Conservation (phyloP, 2,888 invertebrate species). For the Lissonota sp. region DNA sequence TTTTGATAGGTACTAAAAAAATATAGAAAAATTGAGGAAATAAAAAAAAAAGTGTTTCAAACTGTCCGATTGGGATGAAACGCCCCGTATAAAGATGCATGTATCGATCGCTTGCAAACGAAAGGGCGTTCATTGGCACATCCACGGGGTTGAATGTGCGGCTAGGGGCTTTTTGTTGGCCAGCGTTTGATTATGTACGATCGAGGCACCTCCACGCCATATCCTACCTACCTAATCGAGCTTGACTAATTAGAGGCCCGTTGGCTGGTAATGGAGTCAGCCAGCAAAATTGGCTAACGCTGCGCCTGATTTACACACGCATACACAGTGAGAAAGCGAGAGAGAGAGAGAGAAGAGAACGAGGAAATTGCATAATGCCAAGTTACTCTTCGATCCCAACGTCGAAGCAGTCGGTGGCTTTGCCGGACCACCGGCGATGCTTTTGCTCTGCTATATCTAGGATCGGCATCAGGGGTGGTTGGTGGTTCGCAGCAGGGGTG, state of each 20-base stretch:
- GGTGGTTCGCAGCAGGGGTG: constrained; percentile 45
- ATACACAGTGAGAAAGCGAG: constrained; percentile 61
- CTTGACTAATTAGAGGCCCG: constrained; percentile 81
- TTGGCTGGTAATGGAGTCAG: constrained; percentile 80
- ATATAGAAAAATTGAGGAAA: no score
- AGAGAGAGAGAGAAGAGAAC: constrained; percentile 35
- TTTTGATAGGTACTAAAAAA: no score
- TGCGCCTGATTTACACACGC: constrained; percentile 77
- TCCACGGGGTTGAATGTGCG: no score
- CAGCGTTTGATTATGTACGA: no score
- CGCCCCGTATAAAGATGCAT: no score
- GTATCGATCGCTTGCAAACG: no score
- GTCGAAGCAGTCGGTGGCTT: constrained; percentile 29
- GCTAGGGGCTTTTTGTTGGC: no score
- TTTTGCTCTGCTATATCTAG: not conserved
- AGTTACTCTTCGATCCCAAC: constrained; percentile 66
- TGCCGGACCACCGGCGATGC: constrained; percentile 47
- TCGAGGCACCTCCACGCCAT: constrained; percentile 47
- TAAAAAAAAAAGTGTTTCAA: no score
- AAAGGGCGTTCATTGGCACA: no score
- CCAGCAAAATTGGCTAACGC: constrained; percentile 77
- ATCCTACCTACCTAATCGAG: constrained; percentile 76
- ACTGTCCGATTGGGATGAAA: no score
- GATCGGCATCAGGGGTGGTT: constrained; percentile 15
- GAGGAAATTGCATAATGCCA: constrained; percentile 67